Conservation (phyloP, 2,113 vertebrate species). For the Asarcornis scutulata region DNA sequence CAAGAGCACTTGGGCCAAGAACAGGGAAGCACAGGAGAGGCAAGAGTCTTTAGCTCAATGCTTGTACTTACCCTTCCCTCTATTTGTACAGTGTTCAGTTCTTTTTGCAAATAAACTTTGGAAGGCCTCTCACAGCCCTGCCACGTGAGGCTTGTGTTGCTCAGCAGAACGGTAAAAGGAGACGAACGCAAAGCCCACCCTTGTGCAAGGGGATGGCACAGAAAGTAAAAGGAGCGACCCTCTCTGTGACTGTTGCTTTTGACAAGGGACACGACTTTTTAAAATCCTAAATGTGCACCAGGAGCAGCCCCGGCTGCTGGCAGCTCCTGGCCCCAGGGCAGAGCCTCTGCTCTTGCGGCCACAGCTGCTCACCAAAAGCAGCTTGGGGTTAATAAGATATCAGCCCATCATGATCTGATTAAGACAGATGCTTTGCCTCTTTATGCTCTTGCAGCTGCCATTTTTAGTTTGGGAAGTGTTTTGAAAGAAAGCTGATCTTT, state of each 20-base stretch:
- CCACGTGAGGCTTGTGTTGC: background rate
- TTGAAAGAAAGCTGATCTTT: background rate
- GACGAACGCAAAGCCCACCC: background rate
- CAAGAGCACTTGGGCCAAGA: background rate
- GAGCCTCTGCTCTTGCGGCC: background rate
- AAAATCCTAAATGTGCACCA: background rate
- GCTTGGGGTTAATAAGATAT: background rate
- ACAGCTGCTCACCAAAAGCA: background rate
- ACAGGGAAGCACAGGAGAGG: background rate
- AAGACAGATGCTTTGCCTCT: background rate
- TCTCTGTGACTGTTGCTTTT: background rate
- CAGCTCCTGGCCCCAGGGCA: background rate
- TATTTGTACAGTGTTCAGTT: accelerated
- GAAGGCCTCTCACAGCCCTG: background rate
- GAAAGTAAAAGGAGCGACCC: background rate
- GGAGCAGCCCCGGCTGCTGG: background rate
- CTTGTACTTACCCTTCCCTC: background rate
- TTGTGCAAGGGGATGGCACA: no score
- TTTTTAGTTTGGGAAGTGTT: background rate
- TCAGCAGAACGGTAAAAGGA: background rate
- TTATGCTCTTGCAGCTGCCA: background rate
- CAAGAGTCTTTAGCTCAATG: accelerated
- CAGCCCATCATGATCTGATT: background rate
- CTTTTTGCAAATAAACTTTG: background rate
- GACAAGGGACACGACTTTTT: background rate